Percentiles rank a stretch among this genome's conserved stretches.
These are phyloP conservation scores for Glaucomys volans DNA, from an alignment of 2,113 vertebrate genomes.

Conservation along the genomic window DNA sequence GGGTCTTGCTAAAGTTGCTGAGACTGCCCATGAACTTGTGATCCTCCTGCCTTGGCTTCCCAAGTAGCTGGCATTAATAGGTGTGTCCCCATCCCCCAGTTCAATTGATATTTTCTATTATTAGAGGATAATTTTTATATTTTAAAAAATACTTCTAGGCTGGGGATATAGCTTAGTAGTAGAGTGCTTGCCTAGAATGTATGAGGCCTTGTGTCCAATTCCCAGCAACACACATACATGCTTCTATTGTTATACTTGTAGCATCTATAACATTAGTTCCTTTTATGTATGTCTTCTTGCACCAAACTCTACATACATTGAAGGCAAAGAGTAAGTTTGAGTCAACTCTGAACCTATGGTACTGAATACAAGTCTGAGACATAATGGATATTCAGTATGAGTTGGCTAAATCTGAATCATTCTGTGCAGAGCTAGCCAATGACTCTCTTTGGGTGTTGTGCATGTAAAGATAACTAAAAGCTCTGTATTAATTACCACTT, in stretches of 20 bases:
- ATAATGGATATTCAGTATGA: neutral
- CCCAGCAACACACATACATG: neutral
- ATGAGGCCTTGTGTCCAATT: neutral
- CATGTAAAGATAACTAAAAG: neutral
- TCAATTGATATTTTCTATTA: neutral
- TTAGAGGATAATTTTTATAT: neutral
- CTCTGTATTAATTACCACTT: slow-evolving; percentile 33
- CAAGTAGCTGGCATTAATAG: neutral
- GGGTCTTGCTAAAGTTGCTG: neutral
- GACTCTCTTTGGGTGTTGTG: neutral
- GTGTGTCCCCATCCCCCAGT: neutral
- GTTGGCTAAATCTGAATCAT: slow-evolving; percentile 29
- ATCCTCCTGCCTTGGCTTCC: neutral
- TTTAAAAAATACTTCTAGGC: slow-evolving; percentile 12
- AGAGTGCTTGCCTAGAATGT: neutral
- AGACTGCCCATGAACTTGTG: neutral
- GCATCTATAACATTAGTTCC: neutral
- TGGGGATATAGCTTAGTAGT: neutral
- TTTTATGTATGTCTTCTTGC: slow-evolving; percentile 24
- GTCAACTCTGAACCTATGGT: slow-evolving; percentile 32
- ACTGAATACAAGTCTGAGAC: neutral
- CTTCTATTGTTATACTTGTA: neutral
- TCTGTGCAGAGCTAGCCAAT: neutral
- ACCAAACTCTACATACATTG: neutral
- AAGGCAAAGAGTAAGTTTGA: slow-evolving; percentile 15